Conservation (phyloP, 2,797 vertebrate species). For the Simalia tracyae region DNA sequence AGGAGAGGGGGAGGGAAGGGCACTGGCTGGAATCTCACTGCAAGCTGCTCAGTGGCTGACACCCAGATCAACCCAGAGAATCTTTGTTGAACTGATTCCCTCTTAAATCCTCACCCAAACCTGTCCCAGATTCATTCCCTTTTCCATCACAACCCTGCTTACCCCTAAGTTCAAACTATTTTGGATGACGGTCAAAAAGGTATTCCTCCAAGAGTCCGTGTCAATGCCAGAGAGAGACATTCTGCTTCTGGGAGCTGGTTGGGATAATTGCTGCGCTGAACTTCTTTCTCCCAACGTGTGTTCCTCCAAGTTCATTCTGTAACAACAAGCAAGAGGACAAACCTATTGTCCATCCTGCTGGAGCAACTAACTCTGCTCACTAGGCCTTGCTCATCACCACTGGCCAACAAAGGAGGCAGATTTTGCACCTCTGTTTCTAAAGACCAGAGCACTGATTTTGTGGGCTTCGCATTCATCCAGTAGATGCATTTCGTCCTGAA, state of each 20-base stretch:
- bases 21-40: background rate
- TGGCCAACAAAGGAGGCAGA: background rate
- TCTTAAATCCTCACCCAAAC: background rate
- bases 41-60: background rate
- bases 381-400: background rate
- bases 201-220: background rate
- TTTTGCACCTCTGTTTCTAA: background rate
- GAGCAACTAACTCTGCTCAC: background rate
- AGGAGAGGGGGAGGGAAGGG: background rate
- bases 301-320: background rate
- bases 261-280: background rate
- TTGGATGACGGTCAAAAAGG: background rate
- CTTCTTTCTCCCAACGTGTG: background rate
- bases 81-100: background rate
- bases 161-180: background rate
- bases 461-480: background rate
- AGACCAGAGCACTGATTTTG: background rate
- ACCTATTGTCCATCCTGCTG: background rate
- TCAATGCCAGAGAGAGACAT: background rate
- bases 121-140: background rate
- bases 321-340: background rate
- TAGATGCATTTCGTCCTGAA: background rate
- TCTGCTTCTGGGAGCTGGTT: background rate
- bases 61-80: background rate
- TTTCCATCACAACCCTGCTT: background rate